Evolutionary conservation across 2,113 vertebrate genomes (phyloP).

Genomic region (Nycticebus coucang): DNA sequence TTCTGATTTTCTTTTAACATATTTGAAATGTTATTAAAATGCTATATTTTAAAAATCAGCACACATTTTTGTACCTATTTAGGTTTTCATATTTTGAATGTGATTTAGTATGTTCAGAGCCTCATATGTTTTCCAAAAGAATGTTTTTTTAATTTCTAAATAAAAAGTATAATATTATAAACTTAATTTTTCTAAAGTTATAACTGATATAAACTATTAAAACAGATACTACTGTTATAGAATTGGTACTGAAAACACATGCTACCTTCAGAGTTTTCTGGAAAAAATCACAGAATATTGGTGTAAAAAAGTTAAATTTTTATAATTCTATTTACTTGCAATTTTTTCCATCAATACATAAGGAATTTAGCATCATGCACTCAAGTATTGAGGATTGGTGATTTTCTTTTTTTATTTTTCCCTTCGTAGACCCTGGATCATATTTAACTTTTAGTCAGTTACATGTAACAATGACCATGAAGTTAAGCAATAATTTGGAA

Average conservation of each 20-base stretch:
- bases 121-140: background rate
- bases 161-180: background rate
- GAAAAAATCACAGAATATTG: background rate
- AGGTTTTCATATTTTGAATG: background rate
- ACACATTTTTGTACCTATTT: background rate
- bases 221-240: background rate
- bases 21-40: background rate
- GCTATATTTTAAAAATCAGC: background rate
- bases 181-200: background rate
- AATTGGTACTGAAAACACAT: background rate
- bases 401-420: background rate
- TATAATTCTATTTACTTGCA: background rate
- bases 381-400: background rate
- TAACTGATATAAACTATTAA: background rate
- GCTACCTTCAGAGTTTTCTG: background rate
- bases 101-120: background rate
- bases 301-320: background rate
- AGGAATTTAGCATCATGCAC: background rate
- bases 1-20: background rate
- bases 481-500: background rate
- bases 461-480: background rate
- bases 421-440: background rate
- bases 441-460: slow-evolving; percentile 2
- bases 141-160: background rate
- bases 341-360: background rate